Evolutionary conservation across 2,888 invertebrate genomes (phyloP), one percentile per base, ranked within the genome.

Genomic region (Pollenia amentaria): DNA sequence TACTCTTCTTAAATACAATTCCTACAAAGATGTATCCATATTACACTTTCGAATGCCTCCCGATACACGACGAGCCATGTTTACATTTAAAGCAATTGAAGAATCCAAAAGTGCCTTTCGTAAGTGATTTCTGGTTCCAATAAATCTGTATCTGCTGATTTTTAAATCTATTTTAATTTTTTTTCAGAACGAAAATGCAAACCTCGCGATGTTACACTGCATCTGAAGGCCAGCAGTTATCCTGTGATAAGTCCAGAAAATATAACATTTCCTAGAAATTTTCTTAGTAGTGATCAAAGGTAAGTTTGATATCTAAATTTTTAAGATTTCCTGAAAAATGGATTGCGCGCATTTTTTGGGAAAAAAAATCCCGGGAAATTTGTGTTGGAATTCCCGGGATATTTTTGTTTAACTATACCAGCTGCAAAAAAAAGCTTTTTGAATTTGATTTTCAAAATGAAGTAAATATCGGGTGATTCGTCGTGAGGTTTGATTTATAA

Each of bases 201-300:
- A 65, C 94, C 95, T 6, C 94, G 95, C 90, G 95, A 96, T 90
- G 95, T 97, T 72, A 94, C 96, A 88, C 94, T 96, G 89, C 95
- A 96, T 91, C 93, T 98, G 77, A 97, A 97, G 92, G 95, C 96
- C 89, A 97, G 97, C 16, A 96, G 97, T 65, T 96, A 96, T 90
- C 98, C 98, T 29, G 96, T 97, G 4, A 95, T 98, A 84, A 96
- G 96, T 91, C 97, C 97, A 2, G 97, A 97, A 91, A 96, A 96
- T 86, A 96, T 97, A 62, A 94, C 95, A 65, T 97, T 97, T 90
- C 97, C 97, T 0, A 95, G 95, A 82, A 94, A 95, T 87, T 95
- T 96, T 90, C 92, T 96, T 83, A 94, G 94, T 86, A 93, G 94
- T 16, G 91, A 93, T 1, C 92, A 91, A 75, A 93, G 93, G 93